Evolutionary conservation across 2,113 vertebrate genomes (phyloP).

Genomic region (Todiramphus saurophagus): DNA sequence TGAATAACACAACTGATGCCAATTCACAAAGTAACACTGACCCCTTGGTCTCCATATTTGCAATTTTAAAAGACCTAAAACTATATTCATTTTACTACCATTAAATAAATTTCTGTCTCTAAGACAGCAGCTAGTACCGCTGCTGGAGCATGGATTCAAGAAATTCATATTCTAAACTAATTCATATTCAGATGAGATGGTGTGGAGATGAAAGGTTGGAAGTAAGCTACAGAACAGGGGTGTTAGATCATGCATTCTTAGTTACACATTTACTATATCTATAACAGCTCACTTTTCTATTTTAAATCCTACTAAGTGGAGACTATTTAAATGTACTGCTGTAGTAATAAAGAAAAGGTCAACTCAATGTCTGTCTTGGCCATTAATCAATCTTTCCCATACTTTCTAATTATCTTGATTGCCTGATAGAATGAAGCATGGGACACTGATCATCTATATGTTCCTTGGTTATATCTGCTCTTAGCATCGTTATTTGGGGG

Average conservation of each 20-base stretch:
- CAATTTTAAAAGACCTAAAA: not conserved
- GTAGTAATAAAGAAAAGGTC: conserved; percentile 65
- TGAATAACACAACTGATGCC: not conserved
- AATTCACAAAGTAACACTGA: not conserved
- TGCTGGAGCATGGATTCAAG: not conserved
- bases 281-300: conserved; percentile 43
- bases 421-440: conserved; percentile 55
- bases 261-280: conserved; percentile 38
- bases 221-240: not conserved
- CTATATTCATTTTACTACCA: not conserved
- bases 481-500: not conserved
- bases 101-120: not conserved
- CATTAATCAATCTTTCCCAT: conserved; percentile 69
- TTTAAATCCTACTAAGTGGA: conserved; percentile 48
- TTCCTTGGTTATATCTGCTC: conserved; percentile 13
- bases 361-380: conserved; percentile 57
- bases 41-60: not conserved
- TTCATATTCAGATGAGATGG: not conserved
- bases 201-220: not conserved
- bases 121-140: not conserved
- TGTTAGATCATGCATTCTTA: not conserved
- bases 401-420: conserved; percentile 68
- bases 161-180: not conserved
- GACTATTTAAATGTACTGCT: conserved; percentile 56
- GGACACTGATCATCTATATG: conserved; percentile 51